Percentiles rank a stretch among this genome's conserved stretches.
Conservation (phyloP, 2,113 vertebrate genomes). For the Chionodraco myersi region DNA sequence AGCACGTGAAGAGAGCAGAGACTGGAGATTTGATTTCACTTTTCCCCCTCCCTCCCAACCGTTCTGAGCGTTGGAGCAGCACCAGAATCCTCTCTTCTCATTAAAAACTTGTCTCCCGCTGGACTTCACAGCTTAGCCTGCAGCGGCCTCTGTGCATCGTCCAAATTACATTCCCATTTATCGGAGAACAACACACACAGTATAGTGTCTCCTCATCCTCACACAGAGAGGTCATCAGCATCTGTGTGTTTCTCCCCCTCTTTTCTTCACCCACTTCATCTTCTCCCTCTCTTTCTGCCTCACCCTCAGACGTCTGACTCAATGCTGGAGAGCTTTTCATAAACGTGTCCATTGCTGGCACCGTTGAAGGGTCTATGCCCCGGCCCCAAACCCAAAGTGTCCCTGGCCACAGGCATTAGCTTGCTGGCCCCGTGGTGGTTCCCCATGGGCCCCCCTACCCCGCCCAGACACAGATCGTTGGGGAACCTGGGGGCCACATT, state of each 20-base stretch:
- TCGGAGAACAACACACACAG: constrained; percentile 44
- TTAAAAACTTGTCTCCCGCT: constrained; percentile 51
- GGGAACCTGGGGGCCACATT: constrained; percentile 90
- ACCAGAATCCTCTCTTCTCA: constrained; percentile 66
- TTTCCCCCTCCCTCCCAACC: constrained; percentile 37
- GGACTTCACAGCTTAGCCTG: constrained; percentile 54
- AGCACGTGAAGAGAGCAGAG: constrained; percentile 66
- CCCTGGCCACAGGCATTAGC: constrained; percentile 81
- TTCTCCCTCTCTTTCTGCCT: constrained; percentile 48
- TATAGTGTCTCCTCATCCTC: constrained; percentile 48
- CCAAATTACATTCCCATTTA: constrained; percentile 54
- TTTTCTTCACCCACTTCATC: constrained; percentile 54
- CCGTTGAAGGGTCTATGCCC: constrained; percentile 97
- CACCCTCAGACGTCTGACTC: constrained; percentile 97
- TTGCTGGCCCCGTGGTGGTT: constrained; percentile 83
- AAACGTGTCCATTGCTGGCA: constrained; percentile 99
- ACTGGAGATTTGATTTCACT: constrained; percentile 60
- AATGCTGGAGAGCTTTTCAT: constrained; percentile 99
- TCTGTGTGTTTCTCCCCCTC: constrained; percentile 27
- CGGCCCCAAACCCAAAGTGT: constrained; percentile 83
- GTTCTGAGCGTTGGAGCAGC: constrained; percentile 62
- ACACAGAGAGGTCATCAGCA: constrained; percentile 46
- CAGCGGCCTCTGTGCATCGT: constrained; percentile 55
- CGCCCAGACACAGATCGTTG: constrained; percentile 91
- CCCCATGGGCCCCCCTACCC: constrained; percentile 79